phyloP scores from a whole-genome alignment of 2,888 invertebrate species.

The Pristionchus arcanus region DNA sequence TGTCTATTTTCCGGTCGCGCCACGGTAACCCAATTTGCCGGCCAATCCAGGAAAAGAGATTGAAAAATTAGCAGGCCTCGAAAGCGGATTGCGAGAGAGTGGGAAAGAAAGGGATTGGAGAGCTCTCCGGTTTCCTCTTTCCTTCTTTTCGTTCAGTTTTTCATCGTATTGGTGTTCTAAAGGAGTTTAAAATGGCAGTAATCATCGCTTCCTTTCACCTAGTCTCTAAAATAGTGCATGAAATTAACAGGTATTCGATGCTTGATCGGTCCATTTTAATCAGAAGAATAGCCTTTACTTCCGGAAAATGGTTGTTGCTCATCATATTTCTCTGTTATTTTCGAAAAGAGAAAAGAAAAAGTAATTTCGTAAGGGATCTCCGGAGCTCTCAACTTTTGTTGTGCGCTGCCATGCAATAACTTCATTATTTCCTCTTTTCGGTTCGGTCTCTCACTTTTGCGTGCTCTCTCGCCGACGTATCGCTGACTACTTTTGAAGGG shows the following conservation, averaged over 20 bases:
- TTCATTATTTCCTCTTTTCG: slow-evolving; percentile 15
- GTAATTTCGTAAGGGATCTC: neutral
- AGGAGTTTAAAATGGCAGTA: no score
- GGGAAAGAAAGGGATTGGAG: neutral
- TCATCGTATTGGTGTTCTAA: no score
- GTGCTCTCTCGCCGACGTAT: slow-evolving; percentile 20
- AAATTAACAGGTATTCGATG: no score
- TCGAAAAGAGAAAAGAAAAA: neutral
- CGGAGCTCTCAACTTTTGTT: slow-evolving; percentile 19
- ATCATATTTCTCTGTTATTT: neutral
- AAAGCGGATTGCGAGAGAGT: slow-evolving; percentile 13
- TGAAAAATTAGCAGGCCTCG: slow-evolving; percentile 34
- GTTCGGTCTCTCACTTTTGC: neutral
- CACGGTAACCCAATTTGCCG: slow-evolving; percentile 34
- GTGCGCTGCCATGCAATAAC: slow-evolving; percentile 20
- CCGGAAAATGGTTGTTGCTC: neutral
- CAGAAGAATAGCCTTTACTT: neutral
- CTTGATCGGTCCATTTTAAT: no score
- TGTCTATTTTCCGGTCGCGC: neutral
- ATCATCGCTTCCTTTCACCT: no score
- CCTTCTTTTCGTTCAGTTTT: neutral
- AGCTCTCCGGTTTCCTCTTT: slow-evolving; percentile 11
- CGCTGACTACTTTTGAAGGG: slow-evolving; percentile 35
- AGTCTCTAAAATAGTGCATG: no score
- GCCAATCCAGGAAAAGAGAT: slow-evolving; percentile 23